Evolutionary conservation across 2,797 vertebrate genomes (phyloP).

Genomic region (Parambassis ranga): DNA sequence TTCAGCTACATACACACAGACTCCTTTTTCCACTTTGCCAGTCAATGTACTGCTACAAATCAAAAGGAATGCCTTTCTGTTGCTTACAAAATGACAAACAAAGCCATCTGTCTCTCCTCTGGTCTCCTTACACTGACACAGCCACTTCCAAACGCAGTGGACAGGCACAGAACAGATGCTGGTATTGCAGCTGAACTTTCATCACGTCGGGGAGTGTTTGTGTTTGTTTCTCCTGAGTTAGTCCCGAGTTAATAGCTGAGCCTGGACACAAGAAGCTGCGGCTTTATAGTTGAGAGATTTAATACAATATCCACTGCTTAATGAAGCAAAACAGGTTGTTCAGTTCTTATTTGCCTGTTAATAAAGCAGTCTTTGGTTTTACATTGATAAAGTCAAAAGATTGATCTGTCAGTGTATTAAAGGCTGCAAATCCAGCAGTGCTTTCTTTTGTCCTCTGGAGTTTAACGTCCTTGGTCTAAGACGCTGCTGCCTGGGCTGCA

Average conservation of each 20-base stretch:
- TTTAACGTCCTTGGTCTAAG: neutral
- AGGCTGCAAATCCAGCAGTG: neutral
- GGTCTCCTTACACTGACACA: constrained; percentile 55
- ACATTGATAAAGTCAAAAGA: neutral
- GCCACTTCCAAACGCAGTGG: constrained; percentile 38
- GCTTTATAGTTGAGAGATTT: no score
- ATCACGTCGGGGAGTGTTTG: constrained; percentile 30
- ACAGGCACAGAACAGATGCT: constrained; percentile 46
- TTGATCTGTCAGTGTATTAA: neutral
- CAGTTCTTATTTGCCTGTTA: constrained; percentile 24
- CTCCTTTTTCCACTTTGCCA: constrained; percentile 44
- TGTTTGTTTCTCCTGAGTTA: constrained; percentile 14
- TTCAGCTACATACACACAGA: constrained; percentile 48
- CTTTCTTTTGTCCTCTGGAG: neutral
- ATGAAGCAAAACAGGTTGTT: constrained; percentile 19
- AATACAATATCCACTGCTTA: constrained; percentile 2
- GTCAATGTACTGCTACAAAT: constrained; percentile 63
- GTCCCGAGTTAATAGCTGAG: constrained; percentile 41
- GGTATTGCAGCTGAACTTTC: constrained; percentile 47
- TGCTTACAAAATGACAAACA: constrained; percentile 69
- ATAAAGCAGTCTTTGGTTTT: neutral
- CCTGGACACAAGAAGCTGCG: no score
- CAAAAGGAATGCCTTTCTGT: constrained; percentile 58
- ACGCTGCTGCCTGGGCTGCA: neutral
- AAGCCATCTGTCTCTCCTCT: constrained; percentile 68